Percentiles rank a stretch among this genome's conserved stretches.
phyloP scores from a whole-genome alignment of 2,888 invertebrate species.

The Mylabris sibirica region DNA sequence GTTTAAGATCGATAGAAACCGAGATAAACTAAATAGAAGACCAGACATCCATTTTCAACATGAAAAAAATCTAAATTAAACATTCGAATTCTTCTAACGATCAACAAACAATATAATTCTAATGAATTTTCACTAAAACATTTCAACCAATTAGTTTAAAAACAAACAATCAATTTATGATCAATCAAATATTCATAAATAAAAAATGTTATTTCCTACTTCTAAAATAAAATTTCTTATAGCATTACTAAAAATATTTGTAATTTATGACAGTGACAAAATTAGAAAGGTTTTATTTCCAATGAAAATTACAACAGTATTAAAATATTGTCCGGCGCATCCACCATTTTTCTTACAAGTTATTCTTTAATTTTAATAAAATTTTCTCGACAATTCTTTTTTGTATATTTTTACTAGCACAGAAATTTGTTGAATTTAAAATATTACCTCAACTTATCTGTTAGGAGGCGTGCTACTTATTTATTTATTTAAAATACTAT shows the following conservation, averaged over 20 bases:
- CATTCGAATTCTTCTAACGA: neutral
- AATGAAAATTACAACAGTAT: neutral
- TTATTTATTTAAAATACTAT: constrained; percentile 36
- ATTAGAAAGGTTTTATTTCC: neutral
- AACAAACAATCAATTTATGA: neutral
- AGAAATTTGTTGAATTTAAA: constrained; percentile 14
- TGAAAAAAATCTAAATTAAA: constrained; percentile 19
- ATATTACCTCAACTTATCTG: constrained; percentile 28
- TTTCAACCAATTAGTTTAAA: neutral
- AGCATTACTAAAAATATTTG: neutral
- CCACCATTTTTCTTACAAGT: constrained; percentile 7
- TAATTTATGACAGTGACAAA: neutral
- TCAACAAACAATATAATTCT: constrained; percentile 6
- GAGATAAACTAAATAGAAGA: neutral
- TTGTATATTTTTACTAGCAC: neutral
- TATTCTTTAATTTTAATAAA: neutral
- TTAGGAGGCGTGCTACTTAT: constrained; percentile 28
- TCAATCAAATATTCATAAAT: neutral
- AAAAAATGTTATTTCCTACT: neutral
- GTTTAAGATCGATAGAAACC: neutral
- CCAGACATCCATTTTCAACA: neutral
- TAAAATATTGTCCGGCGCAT: constrained; percentile 7
- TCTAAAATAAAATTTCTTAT: neutral
- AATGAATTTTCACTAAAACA: neutral
- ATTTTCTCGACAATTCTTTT: too few relatives aligned